These are phyloP conservation scores for Tenthredo amoena DNA, from an alignment of 2,888 invertebrate genomes.

Conservation along the genomic window DNA sequence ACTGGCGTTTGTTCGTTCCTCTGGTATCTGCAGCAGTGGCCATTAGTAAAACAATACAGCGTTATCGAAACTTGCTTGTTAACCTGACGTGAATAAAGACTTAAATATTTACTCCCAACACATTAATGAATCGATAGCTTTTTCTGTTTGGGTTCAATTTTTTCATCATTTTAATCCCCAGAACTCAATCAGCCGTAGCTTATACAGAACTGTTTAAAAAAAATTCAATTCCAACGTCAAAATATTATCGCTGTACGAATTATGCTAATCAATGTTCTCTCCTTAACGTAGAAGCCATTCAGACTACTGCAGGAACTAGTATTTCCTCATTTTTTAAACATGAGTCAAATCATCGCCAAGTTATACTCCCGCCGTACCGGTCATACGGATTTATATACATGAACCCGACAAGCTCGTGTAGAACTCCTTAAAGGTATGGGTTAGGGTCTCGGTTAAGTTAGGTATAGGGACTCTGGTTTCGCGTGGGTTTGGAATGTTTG, in stretches of 20 bases:
- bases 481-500: constrained; percentile 72
- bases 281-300: neutral
- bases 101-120: neutral
- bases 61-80: constrained; percentile 51
- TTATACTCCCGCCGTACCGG: neutral
- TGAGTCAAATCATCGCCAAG: constrained; percentile 35
- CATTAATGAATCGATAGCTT: constrained; percentile 8
- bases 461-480: constrained; percentile 64
- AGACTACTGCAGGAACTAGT: neutral
- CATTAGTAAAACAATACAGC: constrained; percentile 53
- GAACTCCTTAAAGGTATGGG: constrained; percentile 21
- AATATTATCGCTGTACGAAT: neutral
- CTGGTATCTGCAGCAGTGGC: constrained; percentile 20
- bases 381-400: constrained; percentile 25
- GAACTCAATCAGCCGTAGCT: neutral
- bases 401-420: constrained; percentile 1
- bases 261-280: constrained; percentile 4
- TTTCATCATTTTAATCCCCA: neutral
- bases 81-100: constrained; percentile 51
- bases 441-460: constrained; percentile 43
- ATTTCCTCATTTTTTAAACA: constrained; percentile 41
- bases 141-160: neutral
- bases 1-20: constrained; percentile 47
- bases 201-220: neutral
- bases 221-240: neutral